These are phyloP conservation scores for Cryptocephalus moraei DNA, from an alignment of 2,888 invertebrate species.

Conservation along the genomic window DNA sequence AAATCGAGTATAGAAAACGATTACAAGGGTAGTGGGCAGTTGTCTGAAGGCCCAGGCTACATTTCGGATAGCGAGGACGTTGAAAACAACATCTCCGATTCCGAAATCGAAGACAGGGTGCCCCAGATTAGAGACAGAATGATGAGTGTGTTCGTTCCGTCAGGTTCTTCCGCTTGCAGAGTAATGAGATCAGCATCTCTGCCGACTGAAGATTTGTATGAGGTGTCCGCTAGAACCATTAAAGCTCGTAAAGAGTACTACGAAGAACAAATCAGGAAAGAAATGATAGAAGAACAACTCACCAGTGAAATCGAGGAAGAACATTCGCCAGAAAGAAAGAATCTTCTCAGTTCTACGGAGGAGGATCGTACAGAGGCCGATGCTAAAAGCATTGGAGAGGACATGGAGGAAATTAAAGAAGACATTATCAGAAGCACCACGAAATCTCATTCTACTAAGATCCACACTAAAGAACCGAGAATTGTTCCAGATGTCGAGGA, in stretches of 20 bases:
- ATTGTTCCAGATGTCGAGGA: no score
- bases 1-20: constrained; percentile 37
- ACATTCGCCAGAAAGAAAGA: constrained; percentile 40
- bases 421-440: constrained; percentile 5
- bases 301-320: constrained; percentile 41
- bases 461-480: no score
- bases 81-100: constrained; percentile 36
- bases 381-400: constrained; percentile 15
- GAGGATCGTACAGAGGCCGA: constrained; percentile 18
- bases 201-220: constrained; percentile 41
- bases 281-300: constrained; percentile 44
- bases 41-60: constrained; percentile 34
- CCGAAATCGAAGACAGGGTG: constrained; percentile 37
- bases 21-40: constrained; percentile 23
- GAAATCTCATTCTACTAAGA: no score
- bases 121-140: constrained; percentile 36
- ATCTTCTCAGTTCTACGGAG: constrained; percentile 19
- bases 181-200: constrained; percentile 41
- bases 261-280: constrained; percentile 50
- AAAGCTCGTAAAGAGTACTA: constrained; percentile 48
- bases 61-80: constrained; percentile 38
- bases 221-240: constrained; percentile 45
- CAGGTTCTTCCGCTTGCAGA: constrained; percentile 25
- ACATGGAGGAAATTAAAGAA: constrained; percentile 15
- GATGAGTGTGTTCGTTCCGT: constrained; percentile 37